Evolutionary conservation across 2,888 invertebrate genomes (phyloP).

Genomic region (Chymomyza fuscimana): DNA sequence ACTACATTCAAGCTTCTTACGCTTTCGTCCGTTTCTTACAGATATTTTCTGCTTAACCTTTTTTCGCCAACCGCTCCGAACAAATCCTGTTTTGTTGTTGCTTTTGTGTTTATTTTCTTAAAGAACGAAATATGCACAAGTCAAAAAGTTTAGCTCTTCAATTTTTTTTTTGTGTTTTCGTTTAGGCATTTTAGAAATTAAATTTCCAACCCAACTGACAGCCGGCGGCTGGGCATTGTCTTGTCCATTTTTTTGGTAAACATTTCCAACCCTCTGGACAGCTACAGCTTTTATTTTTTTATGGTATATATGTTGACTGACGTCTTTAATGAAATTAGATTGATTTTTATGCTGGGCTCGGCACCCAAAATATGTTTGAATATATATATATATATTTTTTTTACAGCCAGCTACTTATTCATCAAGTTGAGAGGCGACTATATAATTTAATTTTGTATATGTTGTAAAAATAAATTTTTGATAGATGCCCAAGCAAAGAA

Average conservation of each 20-base stretch:
- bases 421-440: constrained; percentile 70
- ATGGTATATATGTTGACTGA: constrained; percentile 58
- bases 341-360: constrained; percentile 58
- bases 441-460: constrained; percentile 70
- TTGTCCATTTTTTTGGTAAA: constrained; percentile 17
- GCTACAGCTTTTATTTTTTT: constrained; percentile 14
- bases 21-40: too few species aligned
- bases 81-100: background rate
- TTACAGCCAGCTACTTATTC: constrained; percentile 58
- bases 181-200: constrained; percentile 47
- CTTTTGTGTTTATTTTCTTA: too few species aligned
- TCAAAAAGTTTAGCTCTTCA: constrained; percentile 23
- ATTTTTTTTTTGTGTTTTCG: constrained; percentile 7
- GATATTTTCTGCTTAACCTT: too few species aligned
- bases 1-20: too few species aligned
- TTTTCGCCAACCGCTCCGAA: too few species aligned
- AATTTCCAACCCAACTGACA: constrained; percentile 25
- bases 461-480: constrained; percentile 70
- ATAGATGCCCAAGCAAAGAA: constrained; percentile 50
- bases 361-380: background rate
- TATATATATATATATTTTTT: background rate
- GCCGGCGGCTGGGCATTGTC: constrained; percentile 28
- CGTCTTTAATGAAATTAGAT: constrained; percentile 67
- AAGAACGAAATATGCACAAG: constrained; percentile 12
- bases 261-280: background rate